Evolutionary conservation across 2,113 vertebrate species (phyloP), one percentile per base, ranked within the genome.

Genomic region (Oreochromis aureus): DNA sequence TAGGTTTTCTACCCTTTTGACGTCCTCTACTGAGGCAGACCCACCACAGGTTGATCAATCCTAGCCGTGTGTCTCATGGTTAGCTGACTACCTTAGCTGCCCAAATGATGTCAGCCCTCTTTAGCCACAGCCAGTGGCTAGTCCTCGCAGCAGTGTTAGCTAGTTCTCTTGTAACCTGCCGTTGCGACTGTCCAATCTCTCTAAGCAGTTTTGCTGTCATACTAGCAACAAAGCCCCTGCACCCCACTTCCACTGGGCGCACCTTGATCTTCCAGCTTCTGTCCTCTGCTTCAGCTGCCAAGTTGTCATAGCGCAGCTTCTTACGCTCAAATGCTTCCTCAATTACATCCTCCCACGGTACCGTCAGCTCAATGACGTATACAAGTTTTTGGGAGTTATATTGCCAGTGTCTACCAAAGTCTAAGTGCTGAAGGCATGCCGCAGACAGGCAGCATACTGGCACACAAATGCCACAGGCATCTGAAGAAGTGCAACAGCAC

Each of bases 381-480:
- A 27, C 27, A 27, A 27, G 27, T 27, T 27, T 27, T 27, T 27
- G 27, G 27, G 27, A 27, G 27, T 27, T 27, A 27, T 24, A 24
- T 24, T 24, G 24, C 24, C 24, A 24, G 24, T 24, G 24, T 76
- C 78, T 82, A 59, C 81, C 56, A 55, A 51, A 83, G 85, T 24
- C 73, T 24, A 24, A 24, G 24, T 24, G 24, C 24, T 24, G 89
- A 44, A 81, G 34, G 24, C 24, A 24, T 55, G 55, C 69, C 63
- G 69, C 80, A 51, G 44, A 54, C 86, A 85, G 55, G 84, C 90
- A 84, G 87, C 22, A 84, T 84, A 16, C 58, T 51, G 54, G 66
- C 87, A 81, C 84, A 86, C 84, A 88, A 90, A 86, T 85, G 87
- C 11, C 80, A 87, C 53, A 82, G 81, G 51, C 85, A 19, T 78